phyloP scores from a whole-genome alignment of 23 tunicate genomes.

The Halocynthia aurantium region DNA sequence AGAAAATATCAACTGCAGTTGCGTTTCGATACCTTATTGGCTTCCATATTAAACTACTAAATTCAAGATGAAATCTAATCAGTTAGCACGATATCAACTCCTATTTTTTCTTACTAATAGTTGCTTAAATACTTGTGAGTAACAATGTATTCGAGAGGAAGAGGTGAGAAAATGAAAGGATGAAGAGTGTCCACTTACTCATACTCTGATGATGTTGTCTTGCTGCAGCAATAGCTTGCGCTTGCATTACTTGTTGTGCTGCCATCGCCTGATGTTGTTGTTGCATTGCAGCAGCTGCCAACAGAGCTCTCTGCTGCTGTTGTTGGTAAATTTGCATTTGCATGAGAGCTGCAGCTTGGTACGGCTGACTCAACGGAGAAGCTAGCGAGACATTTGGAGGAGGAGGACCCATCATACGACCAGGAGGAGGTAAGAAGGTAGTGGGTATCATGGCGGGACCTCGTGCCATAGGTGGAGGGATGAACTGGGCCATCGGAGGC shows the following conservation, averaged over 20 bases:
- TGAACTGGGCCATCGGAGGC: constrained; percentile 6
- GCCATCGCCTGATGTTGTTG: constrained; percentile 43
- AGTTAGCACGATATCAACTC: too few relatives aligned
- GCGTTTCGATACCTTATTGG: too few relatives aligned
- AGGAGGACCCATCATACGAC: constrained; percentile 26
- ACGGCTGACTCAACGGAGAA: constrained; percentile 22
- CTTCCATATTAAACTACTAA: too few relatives aligned
- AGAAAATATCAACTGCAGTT: too few relatives aligned
- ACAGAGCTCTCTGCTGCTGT: constrained; percentile 22
- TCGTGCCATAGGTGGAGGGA: constrained; percentile 12
- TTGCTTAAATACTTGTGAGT: too few relatives aligned
- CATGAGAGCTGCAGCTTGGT: constrained; percentile 48
- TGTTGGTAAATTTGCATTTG: constrained; percentile 67
- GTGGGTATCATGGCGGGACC: constrained; percentile 29
- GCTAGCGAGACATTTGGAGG: constrained; percentile 32
- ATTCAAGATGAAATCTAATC: too few relatives aligned
- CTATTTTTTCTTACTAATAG: too few relatives aligned
- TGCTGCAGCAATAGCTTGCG: constrained; percentile 46
- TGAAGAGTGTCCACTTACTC: too few relatives aligned
- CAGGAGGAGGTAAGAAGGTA: constrained; percentile 30
- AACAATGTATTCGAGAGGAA: too few relatives aligned
- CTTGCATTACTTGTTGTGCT: constrained; percentile 22
- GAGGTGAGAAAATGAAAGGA: too few relatives aligned
- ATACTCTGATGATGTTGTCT: constrained; percentile 29
- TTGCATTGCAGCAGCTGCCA: constrained; percentile 28